Conservation (phyloP, 1,140 invertebrate genomes). For the Drosophila ananassae region DNA sequence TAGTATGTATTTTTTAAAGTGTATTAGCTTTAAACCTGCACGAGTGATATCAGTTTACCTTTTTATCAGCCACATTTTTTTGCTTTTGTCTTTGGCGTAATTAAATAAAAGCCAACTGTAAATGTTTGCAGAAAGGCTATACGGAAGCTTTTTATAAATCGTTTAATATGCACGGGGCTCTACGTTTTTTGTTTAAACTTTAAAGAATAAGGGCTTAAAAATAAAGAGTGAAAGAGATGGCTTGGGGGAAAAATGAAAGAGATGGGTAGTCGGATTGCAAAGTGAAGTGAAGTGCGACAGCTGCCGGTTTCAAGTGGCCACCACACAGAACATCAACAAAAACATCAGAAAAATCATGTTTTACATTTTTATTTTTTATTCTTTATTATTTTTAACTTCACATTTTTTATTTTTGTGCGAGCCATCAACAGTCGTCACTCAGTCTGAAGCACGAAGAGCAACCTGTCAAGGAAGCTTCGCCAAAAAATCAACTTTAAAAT, state of each 20-base stretch:
- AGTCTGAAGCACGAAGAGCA: conserved; percentile 35
- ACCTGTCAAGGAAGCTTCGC: conserved; percentile 56
- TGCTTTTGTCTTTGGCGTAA: conserved; percentile 40
- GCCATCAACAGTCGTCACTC: conserved; percentile 31
- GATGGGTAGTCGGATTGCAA: conserved; percentile 56
- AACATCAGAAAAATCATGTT: conserved; percentile 32
- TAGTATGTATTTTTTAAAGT: not conserved
- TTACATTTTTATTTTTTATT: conserved; percentile 7
- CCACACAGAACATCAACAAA: conserved; percentile 45
- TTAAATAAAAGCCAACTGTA: conserved; percentile 74
- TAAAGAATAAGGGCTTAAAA: conserved; percentile 16
- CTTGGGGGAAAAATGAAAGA: not conserved
- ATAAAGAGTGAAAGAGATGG: conserved; percentile 6
- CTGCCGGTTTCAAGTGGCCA: conserved; percentile 66
- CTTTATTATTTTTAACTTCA: not conserved
- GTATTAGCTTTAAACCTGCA: conserved; percentile 10
- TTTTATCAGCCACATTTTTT: conserved; percentile 48
- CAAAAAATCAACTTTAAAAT: conserved; percentile 50
- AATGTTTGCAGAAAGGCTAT: conserved; percentile 80
- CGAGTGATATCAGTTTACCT: conserved; percentile 47
- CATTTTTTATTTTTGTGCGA: not conserved
- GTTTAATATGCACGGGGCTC: conserved; percentile 49
- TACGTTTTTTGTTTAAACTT: conserved; percentile 10
- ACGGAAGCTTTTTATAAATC: conserved; percentile 71
- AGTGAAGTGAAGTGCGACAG: conserved; percentile 78